These are phyloP conservation scores for Sisyra nigra DNA, from an alignment of 2,888 invertebrate species.

Conservation along the genomic window DNA sequence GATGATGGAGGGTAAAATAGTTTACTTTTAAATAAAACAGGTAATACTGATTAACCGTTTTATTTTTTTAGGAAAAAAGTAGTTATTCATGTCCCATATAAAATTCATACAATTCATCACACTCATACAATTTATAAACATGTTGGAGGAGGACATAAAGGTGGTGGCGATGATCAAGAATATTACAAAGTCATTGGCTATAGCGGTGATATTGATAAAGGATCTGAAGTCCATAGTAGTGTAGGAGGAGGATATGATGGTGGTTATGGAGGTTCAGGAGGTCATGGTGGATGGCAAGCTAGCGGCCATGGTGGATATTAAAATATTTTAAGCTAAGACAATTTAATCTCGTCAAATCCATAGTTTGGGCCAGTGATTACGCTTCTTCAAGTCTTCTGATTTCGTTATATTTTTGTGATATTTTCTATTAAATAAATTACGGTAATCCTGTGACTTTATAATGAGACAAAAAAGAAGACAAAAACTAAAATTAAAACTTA, in stretches of 20 bases:
- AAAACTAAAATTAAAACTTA: too few species aligned
- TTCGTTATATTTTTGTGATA: too few species aligned
- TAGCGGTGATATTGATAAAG: constrained; percentile 44
- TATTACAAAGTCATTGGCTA: constrained; percentile 53
- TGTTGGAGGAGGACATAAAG: constrained; percentile 25
- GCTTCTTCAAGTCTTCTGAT: too few species aligned
- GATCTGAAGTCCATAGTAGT: constrained; percentile 20
- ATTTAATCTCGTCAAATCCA: too few species aligned
- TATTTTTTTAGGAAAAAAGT: constrained; percentile 41
- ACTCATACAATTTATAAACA: constrained; percentile 65
- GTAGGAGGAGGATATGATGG: constrained; percentile 17
- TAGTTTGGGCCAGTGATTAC: too few species aligned
- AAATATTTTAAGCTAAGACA: too few species aligned
- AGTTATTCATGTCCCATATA: constrained; percentile 62
- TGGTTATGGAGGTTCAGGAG: constrained; percentile 13
- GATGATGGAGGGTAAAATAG: not conserved
- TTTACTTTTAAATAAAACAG: not conserved
- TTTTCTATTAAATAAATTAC: too few species aligned
- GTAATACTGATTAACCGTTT: not conserved
- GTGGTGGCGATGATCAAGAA: constrained; percentile 40
- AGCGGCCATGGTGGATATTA: constrained; percentile 1
- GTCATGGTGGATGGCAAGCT: constrained; percentile 16
- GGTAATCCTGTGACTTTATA: too few species aligned
- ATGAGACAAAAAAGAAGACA: too few species aligned
- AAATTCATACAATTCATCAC: constrained; percentile 60